Evolutionary conservation across 2,113 vertebrate species (phyloP).

Genomic region (Euleptes europaea): DNA sequence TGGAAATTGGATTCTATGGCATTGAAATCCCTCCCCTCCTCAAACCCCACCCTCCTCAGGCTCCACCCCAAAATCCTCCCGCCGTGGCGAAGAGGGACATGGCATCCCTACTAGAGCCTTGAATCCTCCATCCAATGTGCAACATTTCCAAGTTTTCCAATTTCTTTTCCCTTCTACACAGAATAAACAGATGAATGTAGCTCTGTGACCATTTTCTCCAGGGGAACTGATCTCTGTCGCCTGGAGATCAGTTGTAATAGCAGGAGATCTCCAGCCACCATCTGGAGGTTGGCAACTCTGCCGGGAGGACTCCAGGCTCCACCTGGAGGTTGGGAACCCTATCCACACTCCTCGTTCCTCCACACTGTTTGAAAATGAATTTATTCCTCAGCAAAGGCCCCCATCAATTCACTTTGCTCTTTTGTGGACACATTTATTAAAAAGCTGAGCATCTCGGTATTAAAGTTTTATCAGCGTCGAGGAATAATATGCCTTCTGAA

Average conservation of each 20-base stretch:
- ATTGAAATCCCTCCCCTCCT: too few species aligned
- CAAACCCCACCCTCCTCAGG: too few species aligned
- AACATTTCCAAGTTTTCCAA: neutral
- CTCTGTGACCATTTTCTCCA: too few species aligned
- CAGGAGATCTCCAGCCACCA: too few species aligned
- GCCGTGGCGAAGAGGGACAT: too few species aligned
- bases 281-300: too few species aligned
- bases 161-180: neutral
- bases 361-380: slow-evolving; percentile 67
- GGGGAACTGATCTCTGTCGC: too few species aligned
- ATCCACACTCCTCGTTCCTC: slow-evolving; percentile 55
- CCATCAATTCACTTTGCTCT: slow-evolving; percentile 77
- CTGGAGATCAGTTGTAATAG: too few species aligned
- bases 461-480: slow-evolving; percentile 76
- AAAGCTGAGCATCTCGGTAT: slow-evolving; percentile 69
- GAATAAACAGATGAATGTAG: neutral
- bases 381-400: slow-evolving; percentile 70
- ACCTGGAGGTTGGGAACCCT: too few species aligned
- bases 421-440: slow-evolving; percentile 87
- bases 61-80: too few species aligned
- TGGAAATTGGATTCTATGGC: too few species aligned
- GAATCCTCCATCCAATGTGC: neutral
- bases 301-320: too few species aligned
- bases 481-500: slow-evolving; percentile 64
- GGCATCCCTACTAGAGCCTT: neutral